Evolutionary conservation across 2,888 invertebrate genomes (phyloP).

Genomic region (Byasa hedistus): DNA sequence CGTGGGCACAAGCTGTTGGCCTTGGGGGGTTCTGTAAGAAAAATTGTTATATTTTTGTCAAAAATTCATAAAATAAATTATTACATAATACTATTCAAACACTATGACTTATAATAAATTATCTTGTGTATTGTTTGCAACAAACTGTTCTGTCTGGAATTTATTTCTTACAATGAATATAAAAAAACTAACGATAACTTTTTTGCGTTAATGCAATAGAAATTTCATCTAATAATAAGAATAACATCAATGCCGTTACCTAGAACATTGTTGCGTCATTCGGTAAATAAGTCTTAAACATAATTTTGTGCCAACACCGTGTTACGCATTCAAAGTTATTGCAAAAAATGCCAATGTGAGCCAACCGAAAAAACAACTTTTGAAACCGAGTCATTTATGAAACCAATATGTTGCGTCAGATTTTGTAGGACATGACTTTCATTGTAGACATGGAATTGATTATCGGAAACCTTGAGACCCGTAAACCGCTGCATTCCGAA

Average conservation of each 20-base stretch:
- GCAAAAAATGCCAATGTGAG: slow-evolving; percentile 39
- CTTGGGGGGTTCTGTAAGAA: slow-evolving; percentile 85
- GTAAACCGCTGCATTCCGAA: slow-evolving; percentile 24
- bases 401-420: slow-evolving; percentile 37
- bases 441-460: slow-evolving; percentile 38
- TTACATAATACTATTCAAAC: background rate
- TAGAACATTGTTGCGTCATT: slow-evolving; percentile 6
- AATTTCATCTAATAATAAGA: background rate
- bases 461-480: slow-evolving; percentile 36
- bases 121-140: background rate
- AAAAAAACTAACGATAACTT: background rate
- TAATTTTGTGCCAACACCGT: slow-evolving; percentile 13
- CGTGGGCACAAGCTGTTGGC: slow-evolving; percentile 87
- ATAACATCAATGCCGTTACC: background rate
- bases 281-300: slow-evolving; percentile 14
- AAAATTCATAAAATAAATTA: background rate
- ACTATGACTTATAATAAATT: background rate
- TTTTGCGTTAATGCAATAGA: background rate
- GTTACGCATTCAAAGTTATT: slow-evolving; percentile 35
- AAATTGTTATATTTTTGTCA: slow-evolving; percentile 15
- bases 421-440: slow-evolving; percentile 36
- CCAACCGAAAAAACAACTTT: slow-evolving; percentile 43
- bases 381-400: slow-evolving; percentile 40
- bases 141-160: too few relatives aligned
- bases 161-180: too few relatives aligned